Evolutionary conservation across 2,113 vertebrate genomes (phyloP).

Genomic region (Sprattus sprattus): DNA sequence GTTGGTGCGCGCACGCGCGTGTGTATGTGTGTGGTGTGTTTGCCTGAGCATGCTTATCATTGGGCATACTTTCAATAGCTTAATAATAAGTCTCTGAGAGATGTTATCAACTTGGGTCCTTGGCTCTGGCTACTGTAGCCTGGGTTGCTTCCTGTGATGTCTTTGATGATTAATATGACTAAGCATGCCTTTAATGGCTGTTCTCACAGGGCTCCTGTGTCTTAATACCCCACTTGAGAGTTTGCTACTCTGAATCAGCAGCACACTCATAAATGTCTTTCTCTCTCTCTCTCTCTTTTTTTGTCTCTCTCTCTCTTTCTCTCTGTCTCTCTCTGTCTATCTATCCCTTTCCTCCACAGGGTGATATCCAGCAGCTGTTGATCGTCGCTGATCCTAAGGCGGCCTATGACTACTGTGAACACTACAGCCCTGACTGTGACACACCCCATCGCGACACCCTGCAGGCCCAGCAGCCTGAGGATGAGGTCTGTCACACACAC

Average conservation of each 20-base stretch:
- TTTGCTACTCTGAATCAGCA: not conserved
- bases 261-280: not conserved
- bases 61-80: not conserved
- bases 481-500: constrained; percentile 69
- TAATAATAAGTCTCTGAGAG: not conserved
- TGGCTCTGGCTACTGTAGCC: constrained; percentile 16
- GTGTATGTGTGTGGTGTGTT: constrained; percentile 18
- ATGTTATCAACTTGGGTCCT: constrained; percentile 18
- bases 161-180: constrained; percentile 20
- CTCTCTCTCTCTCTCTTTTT: not conserved
- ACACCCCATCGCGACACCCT: constrained; percentile 77
- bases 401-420: constrained; percentile 94
- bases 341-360: constrained; percentile 67
- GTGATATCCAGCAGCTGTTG: constrained; percentile 95
- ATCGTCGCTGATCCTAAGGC: constrained; percentile 88
- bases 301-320: not conserved
- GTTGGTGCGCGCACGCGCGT: constrained; percentile 20
- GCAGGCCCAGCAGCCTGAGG: constrained; percentile 90
- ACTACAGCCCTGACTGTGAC: constrained; percentile 95
- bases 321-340: not conserved
- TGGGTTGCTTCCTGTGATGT: not conserved
- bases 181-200: constrained; percentile 8
- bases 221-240: not conserved
- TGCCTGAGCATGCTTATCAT: not conserved
- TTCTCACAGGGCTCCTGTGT: not conserved